phyloP scores from a whole-genome alignment of 2,888 invertebrate genomes.

The Dusona sp. region DNA sequence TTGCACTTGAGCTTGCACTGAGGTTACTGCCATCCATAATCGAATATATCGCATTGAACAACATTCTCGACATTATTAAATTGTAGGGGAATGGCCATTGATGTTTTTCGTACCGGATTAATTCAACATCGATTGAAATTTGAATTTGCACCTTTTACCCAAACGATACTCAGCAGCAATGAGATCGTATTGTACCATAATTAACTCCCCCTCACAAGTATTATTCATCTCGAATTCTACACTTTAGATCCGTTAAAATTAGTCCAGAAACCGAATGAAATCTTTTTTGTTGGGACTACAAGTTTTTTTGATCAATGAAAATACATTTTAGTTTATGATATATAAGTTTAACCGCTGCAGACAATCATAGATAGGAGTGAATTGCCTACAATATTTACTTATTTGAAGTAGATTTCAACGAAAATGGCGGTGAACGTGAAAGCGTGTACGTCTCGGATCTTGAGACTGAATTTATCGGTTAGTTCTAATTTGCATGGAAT shows the following conservation, averaged over 20 bases:
- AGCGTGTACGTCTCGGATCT: neutral
- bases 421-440: neutral
- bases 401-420: neutral
- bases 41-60: neutral
- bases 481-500: constrained; percentile 12
- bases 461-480: constrained; percentile 5
- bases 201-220: neutral
- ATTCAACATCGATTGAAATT: neutral
- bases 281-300: neutral
- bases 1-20: neutral
- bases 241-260: neutral
- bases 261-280: neutral
- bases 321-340: neutral
- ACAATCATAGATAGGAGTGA: neutral
- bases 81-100: neutral
- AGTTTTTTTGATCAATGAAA: neutral
- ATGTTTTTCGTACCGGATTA: neutral
- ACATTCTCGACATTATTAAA: neutral
- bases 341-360: neutral
- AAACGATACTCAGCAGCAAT: neutral
- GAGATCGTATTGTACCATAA: neutral
- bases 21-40: neutral
- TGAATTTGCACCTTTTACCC: neutral
- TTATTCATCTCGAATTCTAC: too few relatives aligned
- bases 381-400: neutral